These are phyloP conservation scores for Drosophila pallidifrons DNA, from an alignment of 1,140 invertebrate genomes.

Conservation along the genomic window DNA sequence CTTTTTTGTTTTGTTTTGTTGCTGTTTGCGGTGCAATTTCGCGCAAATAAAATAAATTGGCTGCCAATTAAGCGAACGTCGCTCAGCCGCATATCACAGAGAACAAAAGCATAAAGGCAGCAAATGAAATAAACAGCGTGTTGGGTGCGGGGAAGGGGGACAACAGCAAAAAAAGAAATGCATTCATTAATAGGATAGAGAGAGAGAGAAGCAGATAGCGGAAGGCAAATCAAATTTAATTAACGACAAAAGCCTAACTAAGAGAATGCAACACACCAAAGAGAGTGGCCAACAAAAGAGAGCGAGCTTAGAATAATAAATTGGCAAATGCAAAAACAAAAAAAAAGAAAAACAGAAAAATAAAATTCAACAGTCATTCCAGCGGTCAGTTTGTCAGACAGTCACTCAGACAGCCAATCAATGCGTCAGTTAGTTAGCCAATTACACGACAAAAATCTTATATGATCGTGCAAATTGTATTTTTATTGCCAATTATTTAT, in stretches of 20 bases:
- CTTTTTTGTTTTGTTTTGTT: constrained; percentile 28
- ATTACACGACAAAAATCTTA: constrained; percentile 68
- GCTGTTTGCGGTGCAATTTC: constrained; percentile 71
- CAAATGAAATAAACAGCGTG: constrained; percentile 64
- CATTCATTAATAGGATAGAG: constrained; percentile 16
- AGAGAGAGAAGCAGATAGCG: constrained; percentile 35
- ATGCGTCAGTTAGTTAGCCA: constrained; percentile 50
- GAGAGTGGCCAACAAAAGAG: constrained; percentile 1
- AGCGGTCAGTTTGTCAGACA: constrained; percentile 25
- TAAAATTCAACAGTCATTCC: too few relatives aligned
- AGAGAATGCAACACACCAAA: background rate
- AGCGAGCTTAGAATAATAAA: constrained; percentile 30
- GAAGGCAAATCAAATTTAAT: constrained; percentile 75
- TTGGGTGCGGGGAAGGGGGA: too few relatives aligned
- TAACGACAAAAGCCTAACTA: constrained; percentile 54
- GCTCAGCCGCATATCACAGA: constrained; percentile 61
- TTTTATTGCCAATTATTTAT: constrained; percentile 83
- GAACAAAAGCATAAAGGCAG: constrained; percentile 81
- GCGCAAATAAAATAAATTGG: constrained; percentile 83
- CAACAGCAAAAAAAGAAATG: constrained; percentile 20
- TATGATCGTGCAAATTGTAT: constrained; percentile 83
- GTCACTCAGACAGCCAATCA: constrained; percentile 36
- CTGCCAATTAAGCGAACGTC: constrained; percentile 78
- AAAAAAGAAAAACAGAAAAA: too few relatives aligned
- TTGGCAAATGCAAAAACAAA: constrained; percentile 19